These are phyloP conservation scores for Dipus sagitta DNA, from an alignment of 2,797 vertebrate genomes.

Conservation along the genomic window DNA sequence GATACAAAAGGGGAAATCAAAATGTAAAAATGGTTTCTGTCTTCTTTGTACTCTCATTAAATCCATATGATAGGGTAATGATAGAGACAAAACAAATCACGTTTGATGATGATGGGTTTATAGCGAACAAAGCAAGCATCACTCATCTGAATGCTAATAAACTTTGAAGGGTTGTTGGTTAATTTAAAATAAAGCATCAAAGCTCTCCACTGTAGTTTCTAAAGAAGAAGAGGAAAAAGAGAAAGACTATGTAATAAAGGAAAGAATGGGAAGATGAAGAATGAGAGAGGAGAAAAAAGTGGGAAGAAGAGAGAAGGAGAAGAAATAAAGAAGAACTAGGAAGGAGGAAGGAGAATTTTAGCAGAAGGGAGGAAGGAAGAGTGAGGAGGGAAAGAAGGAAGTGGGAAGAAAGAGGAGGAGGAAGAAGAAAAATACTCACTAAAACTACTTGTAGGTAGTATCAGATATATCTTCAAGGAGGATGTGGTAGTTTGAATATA, in stretches of 20 bases:
- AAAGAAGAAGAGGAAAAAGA: no score
- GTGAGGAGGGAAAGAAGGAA: no score
- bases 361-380: background rate
- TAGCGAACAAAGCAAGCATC: background rate
- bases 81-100: conserved; percentile 14
- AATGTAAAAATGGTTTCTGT: conserved; percentile 14
- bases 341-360: no score
- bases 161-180: background rate
- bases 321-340: background rate
- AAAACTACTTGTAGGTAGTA: background rate
- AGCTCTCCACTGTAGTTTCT: background rate
- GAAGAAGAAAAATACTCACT: background rate
- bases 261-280: no score
- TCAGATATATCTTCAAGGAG: background rate
- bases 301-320: no score
- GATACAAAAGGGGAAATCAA: background rate
- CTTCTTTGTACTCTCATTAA: conserved; percentile 21
- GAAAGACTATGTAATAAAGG: no score
- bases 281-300: no score
- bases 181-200: conserved; percentile 28
- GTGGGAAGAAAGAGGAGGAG: background rate
- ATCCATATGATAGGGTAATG: conserved; percentile 14
- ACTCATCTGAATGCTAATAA: conserved; percentile 36
- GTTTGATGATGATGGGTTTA: background rate
- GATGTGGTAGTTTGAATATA: no score